These are phyloP conservation scores for Odontomyia ornata DNA, from an alignment of 2,888 invertebrate genomes.

Conservation along the genomic window DNA sequence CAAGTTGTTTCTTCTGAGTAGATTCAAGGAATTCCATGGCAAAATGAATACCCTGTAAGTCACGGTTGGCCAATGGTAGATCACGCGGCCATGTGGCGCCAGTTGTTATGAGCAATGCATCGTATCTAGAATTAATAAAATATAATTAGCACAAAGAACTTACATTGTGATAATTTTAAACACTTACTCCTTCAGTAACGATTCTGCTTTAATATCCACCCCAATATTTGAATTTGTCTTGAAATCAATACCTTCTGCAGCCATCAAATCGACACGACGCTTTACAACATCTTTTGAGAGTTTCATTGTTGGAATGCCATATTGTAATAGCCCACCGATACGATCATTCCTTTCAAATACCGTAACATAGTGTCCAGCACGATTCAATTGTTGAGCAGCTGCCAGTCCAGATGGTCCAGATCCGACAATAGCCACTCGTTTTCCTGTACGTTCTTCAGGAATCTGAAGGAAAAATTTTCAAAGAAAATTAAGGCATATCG, in stretches of 20 bases:
- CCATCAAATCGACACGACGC: slow-evolving; percentile 84
- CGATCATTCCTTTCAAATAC: slow-evolving; percentile 97
- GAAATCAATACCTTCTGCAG: slow-evolving; percentile 89
- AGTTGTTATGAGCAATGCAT: slow-evolving; percentile 88
- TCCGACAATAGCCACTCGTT: slow-evolving; percentile 88
- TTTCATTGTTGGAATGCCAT: slow-evolving; percentile 99
- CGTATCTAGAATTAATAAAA: slow-evolving; percentile 67
- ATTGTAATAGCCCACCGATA: slow-evolving; percentile 92
- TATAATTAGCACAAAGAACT: neutral
- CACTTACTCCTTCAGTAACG: slow-evolving; percentile 70
- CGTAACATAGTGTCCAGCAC: slow-evolving; percentile 94
- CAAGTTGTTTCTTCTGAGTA: slow-evolving; percentile 95
- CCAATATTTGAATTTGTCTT: slow-evolving; percentile 91
- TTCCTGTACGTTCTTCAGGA: slow-evolving; percentile 79
- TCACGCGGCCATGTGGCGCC: slow-evolving; percentile 98
- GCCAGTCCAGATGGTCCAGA: slow-evolving; percentile 95
- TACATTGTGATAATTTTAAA: no score
- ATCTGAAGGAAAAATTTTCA: slow-evolving; percentile 61
- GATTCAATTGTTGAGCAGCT: slow-evolving; percentile 94
- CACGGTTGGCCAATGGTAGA: slow-evolving; percentile 82
- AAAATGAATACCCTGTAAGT: slow-evolving; percentile 92
- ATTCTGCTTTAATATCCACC: slow-evolving; percentile 84
- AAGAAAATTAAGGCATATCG: neutral
- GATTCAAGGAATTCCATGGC: slow-evolving; percentile 98
- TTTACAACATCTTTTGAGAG: slow-evolving; percentile 93